Evolutionary conservation across 1,140 invertebrate species (phyloP), one percentile per base, ranked within the genome.

Genomic region (Carposina sasakii): DNA sequence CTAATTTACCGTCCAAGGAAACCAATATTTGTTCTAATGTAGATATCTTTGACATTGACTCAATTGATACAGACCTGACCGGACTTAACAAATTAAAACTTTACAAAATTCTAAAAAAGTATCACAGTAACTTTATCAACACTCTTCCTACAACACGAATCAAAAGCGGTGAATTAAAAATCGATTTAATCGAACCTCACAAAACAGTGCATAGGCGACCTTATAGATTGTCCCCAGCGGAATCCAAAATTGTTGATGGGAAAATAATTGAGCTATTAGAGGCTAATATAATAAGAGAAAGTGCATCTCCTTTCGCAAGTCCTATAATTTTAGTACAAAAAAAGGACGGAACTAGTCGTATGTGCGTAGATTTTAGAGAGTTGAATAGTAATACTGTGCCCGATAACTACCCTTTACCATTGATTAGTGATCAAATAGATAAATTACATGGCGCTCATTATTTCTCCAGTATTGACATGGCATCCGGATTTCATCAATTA

Each of bases 381-480:
- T 26, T 48, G 8, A 48, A 48, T 28, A 40, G 34, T 1, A 53
- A 77, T 2, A 87, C 81, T 0, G 53, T 60, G 2, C 62, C 60
- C n/a, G 84, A 88, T 47, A 48, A 54, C 9, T 88, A 73, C 49
- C 87, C 87, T 0, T 44, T 90, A 2, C 88, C 87, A 0, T 28
- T 73, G 3, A 86, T 88, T 12, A 74, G 76, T 26, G 84, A 87
- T 16, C 64, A 66, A n/a, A 54, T 89, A 9, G 70, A 84, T 53
- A 26, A 52, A n/a, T 49, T 60, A 8, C 12, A 31, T 9, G 44
- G 44, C 8, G 47, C 36, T 41, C 49, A 52, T 48, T 60, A 44
- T 52, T 57, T 49, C 48, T 36, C 28, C 10, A 30, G 21, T 24
- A 28, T 87, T 1, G 81, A 87, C 54, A 40, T 84, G 8, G 49